phyloP scores from a whole-genome alignment of 2,888 invertebrate species.

The Notodonta ziczac region DNA sequence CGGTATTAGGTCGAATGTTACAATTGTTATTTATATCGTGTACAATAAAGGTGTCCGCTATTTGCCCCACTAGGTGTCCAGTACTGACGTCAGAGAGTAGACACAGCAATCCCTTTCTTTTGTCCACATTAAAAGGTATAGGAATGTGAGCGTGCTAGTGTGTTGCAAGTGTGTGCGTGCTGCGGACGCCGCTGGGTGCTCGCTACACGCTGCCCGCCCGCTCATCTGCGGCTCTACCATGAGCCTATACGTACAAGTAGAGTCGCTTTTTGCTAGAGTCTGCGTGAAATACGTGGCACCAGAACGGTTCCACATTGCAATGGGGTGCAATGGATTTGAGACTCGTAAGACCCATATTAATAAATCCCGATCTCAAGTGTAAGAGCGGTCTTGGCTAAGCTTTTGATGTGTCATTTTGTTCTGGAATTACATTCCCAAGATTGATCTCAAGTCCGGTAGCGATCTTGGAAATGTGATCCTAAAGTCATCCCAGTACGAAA shows the following conservation, averaged over 20 bases:
- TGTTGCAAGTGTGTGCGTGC: conserved; percentile 77
- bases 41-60: conserved; percentile 70
- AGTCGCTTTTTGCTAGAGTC: too few relatives aligned
- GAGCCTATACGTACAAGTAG: neutral
- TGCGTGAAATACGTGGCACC: too few relatives aligned
- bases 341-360: too few relatives aligned
- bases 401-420: too few relatives aligned
- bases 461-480: too few relatives aligned
- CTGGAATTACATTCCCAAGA: too few relatives aligned
- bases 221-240: neutral
- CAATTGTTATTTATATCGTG: conserved; percentile 33
- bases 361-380: too few relatives aligned
- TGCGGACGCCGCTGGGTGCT: conserved; percentile 48
- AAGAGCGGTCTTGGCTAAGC: too few relatives aligned
- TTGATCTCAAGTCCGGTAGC: too few relatives aligned
- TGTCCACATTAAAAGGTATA: conserved; percentile 82
- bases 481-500: too few relatives aligned
- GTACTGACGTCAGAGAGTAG: conserved; percentile 84
- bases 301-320: too few relatives aligned
- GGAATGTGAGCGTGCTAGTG: conserved; percentile 75
- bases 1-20: conserved; percentile 4
- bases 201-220: neutral
- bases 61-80: conserved; percentile 82
- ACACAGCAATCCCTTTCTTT: conserved; percentile 81
- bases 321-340: too few relatives aligned